These are phyloP conservation scores for Myodes glareolus DNA, from an alignment of 2,113 vertebrate genomes.

Conservation along the genomic window DNA sequence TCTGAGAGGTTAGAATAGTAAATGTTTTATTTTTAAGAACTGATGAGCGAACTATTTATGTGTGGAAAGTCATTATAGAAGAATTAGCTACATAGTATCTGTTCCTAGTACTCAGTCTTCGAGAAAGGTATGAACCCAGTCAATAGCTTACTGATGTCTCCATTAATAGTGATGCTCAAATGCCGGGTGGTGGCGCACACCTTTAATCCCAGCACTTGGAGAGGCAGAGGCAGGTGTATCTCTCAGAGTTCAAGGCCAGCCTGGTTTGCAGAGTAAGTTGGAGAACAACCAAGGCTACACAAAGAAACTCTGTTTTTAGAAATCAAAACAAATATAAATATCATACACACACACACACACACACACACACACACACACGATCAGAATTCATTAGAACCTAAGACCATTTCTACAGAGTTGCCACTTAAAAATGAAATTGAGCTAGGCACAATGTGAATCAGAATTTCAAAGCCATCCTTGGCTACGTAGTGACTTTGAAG, in stretches of 20 bases:
- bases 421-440: conserved; percentile 51
- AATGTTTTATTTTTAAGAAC: neutral
- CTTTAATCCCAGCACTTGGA: neutral
- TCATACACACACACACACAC: no score
- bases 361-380: no score
- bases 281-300: no score
- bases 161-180: conserved; percentile 15
- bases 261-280: no score
- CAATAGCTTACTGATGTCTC: neutral
- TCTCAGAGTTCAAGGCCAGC: neutral
- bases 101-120: neutral
- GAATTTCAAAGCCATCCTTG: neutral
- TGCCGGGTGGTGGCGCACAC: neutral
- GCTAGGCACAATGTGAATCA: neutral
- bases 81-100: neutral
- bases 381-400: conserved; percentile 35
- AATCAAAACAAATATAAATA: no score
- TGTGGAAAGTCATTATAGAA: conserved; percentile 36
- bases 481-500: neutral
- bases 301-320: no score
- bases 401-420: conserved; percentile 18
- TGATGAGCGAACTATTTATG: neutral
- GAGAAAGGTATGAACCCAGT: neutral
- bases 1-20: conserved; percentile 43
- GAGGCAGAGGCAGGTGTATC: neutral